phyloP scores from a whole-genome alignment of 2,888 invertebrate species.

The Rutpela maculata region DNA sequence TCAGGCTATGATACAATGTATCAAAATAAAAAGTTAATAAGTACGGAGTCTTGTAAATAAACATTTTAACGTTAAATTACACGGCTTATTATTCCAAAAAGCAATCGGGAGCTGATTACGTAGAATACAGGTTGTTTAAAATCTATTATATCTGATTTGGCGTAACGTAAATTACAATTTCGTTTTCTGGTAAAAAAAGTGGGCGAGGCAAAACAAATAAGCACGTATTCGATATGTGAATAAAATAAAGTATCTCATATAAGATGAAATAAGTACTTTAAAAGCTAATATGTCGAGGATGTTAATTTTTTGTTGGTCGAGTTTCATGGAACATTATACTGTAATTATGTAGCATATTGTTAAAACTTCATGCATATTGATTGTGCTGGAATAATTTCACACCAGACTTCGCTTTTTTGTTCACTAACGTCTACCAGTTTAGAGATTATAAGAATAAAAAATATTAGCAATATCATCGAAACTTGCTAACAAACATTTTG shows the following conservation, averaged over 20 bases:
- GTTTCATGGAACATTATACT: slow-evolving; percentile 69
- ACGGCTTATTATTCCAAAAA: slow-evolving; percentile 30
- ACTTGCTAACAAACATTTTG: background rate
- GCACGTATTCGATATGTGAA: slow-evolving; percentile 41
- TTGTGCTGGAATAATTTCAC: slow-evolving; percentile 67
- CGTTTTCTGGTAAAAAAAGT: slow-evolving; percentile 31
- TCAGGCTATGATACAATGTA: background rate
- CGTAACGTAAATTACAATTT: slow-evolving; percentile 44
- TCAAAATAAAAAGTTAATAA: slow-evolving; percentile 31
- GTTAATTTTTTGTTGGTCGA: slow-evolving; percentile 36
- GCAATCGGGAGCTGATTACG: slow-evolving; percentile 26
- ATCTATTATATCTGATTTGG: slow-evolving; percentile 36
- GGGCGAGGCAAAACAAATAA: slow-evolving; percentile 42
- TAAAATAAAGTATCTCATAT: slow-evolving; percentile 26
- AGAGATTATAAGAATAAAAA: background rate
- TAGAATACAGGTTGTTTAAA: slow-evolving; percentile 29
- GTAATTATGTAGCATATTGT: slow-evolving; percentile 68
- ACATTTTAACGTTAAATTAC: slow-evolving; percentile 37
- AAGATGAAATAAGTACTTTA: slow-evolving; percentile 22
- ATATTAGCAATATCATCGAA: background rate
- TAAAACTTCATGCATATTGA: slow-evolving; percentile 68
- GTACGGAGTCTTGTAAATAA: slow-evolving; percentile 26
- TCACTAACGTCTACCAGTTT: background rate
- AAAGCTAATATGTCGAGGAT: slow-evolving; percentile 19
- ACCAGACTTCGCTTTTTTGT: slow-evolving; percentile 53